Conservation (phyloP, 2,888 invertebrate species). For the Eulithis prunata region DNA sequence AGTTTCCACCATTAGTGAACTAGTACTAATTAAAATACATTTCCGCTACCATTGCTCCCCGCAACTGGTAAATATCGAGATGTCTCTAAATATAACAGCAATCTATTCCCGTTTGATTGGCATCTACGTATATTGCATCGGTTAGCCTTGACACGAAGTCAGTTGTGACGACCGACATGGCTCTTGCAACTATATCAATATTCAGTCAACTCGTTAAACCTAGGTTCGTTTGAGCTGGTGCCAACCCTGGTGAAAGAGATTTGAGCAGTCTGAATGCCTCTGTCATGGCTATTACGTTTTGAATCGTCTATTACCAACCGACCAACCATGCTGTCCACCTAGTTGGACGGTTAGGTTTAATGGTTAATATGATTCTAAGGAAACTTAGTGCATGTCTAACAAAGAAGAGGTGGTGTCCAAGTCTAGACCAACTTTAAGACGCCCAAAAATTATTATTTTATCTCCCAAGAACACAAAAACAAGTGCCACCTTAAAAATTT, state of each 20-base stretch:
- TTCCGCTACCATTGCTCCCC: conserved; percentile 23
- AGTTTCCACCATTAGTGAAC: conserved; percentile 4
- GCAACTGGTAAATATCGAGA: conserved; percentile 17
- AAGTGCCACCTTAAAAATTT: not conserved
- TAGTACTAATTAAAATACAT: conserved; percentile 10
- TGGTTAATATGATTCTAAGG: no score
- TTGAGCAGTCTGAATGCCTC: not conserved
- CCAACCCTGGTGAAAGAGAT: not conserved
- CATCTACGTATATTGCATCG: conserved; percentile 26
- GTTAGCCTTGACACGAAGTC: conserved; percentile 22
- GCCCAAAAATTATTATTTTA: no score
- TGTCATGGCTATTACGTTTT: no score
- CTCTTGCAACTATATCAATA: conserved; percentile 3
- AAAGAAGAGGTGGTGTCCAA: no score
- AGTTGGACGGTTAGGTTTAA: no score
- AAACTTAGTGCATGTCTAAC: no score
- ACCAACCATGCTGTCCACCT: no score
- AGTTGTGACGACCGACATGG: conserved; percentile 2
- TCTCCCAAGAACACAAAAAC: not conserved
- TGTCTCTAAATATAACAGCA: conserved; percentile 21
- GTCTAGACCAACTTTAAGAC: no score
- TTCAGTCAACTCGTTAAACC: conserved; percentile 3
- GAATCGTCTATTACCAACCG: no score
- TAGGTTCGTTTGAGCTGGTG: conserved; percentile 1
- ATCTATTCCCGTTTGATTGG: conserved; percentile 32